Evolutionary conservation across 2,113 vertebrate species (phyloP), one percentile per base, ranked within the genome.

Genomic region (Campylomormyrus tamandua): DNA sequence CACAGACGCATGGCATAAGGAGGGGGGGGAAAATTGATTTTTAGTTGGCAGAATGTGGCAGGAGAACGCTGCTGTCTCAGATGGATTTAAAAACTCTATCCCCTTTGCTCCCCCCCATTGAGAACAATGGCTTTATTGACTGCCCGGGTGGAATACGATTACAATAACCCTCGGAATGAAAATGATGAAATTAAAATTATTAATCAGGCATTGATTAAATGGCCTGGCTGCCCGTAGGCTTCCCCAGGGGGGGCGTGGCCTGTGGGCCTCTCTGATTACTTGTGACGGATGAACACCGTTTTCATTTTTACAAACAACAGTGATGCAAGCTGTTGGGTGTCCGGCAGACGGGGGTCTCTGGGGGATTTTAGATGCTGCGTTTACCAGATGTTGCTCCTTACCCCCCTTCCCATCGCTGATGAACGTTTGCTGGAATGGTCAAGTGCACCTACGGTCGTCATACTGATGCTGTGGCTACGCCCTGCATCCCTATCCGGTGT

Each of bases 161-260:
- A 83, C 88, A 89, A 83, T 89, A 62, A 89, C 53, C 24, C 77
- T 62, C 80, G 19, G 50, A 24, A 83, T 89, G 89, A 85, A 85
- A 89, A 83, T 85, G 89, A 85, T 89, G 52, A 85, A 89, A 89
- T 89, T 89, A 89, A 80, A 89, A 89, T 89, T 66, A 89, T 89
- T 84, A 89, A 89, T 85, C 77, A 89, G 80, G 70, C 89, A 85
- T 85, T 89, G 80, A 89, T 89, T 89, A 89, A 89, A 89, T 48
- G 48, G 49, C 85, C 85, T 87, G 85, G 49, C 48, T 86, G 45
- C 10, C 83, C 50, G 48, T 27, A 11, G 5, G 85, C 19, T n/a
- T 53, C 85, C 85, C 85, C 31, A 56, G 10, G 49, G 27, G 27
- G 31, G 27, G 27, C 6, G 31, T 3, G 24, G n/a, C 83, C 83